A percentile compares a stretch with the other conserved stretches of the same genome.
phyloP scores from a whole-genome alignment of 2,888 invertebrate genomes.

The Nezara viridula region DNA sequence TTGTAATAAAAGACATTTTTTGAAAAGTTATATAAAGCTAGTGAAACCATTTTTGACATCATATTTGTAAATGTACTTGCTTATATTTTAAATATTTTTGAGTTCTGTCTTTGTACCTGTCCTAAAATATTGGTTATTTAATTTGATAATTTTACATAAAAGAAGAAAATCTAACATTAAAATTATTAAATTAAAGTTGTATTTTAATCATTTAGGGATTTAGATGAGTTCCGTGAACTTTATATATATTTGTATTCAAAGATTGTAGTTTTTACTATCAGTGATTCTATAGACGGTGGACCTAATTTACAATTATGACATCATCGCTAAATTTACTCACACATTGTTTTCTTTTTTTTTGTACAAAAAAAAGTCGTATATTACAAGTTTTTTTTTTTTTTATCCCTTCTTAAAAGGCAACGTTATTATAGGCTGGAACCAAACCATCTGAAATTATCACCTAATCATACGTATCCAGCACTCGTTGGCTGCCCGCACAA shows the following conservation, averaged over 20 bases:
- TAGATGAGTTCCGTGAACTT: too few relatives aligned
- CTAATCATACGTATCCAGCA: slow-evolving; percentile 9
- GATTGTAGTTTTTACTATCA: background rate
- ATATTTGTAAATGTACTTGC: too few relatives aligned
- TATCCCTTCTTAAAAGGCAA: background rate
- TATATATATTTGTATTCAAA: background rate
- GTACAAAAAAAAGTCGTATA: background rate
- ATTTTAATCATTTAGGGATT: too few relatives aligned
- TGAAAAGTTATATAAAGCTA: too few relatives aligned
- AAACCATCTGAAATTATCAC: background rate
- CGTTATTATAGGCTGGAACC: background rate
- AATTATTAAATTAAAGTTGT: too few relatives aligned
- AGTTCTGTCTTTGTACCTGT: too few relatives aligned
- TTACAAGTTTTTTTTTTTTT: slow-evolving; percentile 8
- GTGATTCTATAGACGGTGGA: background rate
- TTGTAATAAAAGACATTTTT: too few relatives aligned
- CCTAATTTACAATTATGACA: background rate
- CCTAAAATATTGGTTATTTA: too few relatives aligned
- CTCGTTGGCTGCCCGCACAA: background rate
- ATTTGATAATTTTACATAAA: too few relatives aligned
- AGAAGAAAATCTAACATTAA: too few relatives aligned
- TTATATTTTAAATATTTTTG: too few relatives aligned
- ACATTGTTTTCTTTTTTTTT: background rate
- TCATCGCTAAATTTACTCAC: slow-evolving; percentile 9
- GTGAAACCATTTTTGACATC: too few relatives aligned